Base-by-base conservation (phyloP, 2,113 vertebrate species). In the Oncorhynchus mykiss region DNA sequence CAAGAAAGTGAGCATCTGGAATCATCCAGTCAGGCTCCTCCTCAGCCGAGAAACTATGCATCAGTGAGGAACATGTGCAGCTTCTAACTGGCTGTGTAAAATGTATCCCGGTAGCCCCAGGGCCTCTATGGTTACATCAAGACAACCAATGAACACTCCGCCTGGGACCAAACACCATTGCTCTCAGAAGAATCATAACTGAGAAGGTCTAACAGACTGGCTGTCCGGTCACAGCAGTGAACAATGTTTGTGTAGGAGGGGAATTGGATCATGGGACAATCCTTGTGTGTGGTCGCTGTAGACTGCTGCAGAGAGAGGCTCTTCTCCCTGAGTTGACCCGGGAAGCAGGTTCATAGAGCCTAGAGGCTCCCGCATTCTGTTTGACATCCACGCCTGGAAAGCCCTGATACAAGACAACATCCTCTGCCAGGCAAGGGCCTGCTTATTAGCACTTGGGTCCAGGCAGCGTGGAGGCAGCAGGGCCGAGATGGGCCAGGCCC, bases 331-430 rank as follows among this genome's bases (percentile, higher is more conserved):
- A 31, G 22, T 48, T 64, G 79, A 88, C 80, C 75, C 66, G 66
- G 76, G 59, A 79, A 72, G 76, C 79, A 72, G 68, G 76, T 83
- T 85, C 76, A 51, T 62, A 49, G 24, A 68, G 62, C 70, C 66
- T 29, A 0, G 51, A 66, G 69, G 68, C 54, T 77, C 78, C 59
- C 34, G 64, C 77, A 78, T 24, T 72, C 49, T 78, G 70, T 78
- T 78, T 72, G 29, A 77, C 71, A 81, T 66, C 72, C 48, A 77
- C 70, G 27, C 70, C 71, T 75, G 78, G 65, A 80, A 73, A 75
- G 9, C 2, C 22, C 24, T 77, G 69, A 83, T 65, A 76, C 59
- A 70, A n/a, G 69, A 80, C 51, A 80, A 29, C 67, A 48, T 73
- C 77, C 70, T 60, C 69, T 70, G 70, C 45, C 73, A 78, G 73